These are phyloP conservation scores for Pseudomyrmex concolor DNA, from an alignment of 1,140 invertebrate genomes.

Conservation along the genomic window DNA sequence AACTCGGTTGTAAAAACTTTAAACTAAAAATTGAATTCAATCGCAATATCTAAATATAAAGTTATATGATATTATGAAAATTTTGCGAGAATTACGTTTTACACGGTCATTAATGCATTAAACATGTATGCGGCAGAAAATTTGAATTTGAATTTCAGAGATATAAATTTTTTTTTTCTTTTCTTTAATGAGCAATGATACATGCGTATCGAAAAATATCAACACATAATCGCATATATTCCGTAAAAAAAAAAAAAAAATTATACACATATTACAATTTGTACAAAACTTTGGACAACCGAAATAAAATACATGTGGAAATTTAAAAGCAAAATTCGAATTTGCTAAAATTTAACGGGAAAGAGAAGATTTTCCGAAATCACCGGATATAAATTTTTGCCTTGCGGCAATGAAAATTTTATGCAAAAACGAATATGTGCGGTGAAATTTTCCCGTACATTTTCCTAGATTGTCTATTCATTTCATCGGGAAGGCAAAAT, in stretches of 20 bases:
- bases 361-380: neutral
- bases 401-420: neutral
- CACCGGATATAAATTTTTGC: neutral
- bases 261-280: too few relatives aligned
- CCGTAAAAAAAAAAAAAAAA: too few relatives aligned
- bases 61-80: slow-evolving; percentile 43
- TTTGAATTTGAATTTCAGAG: neutral
- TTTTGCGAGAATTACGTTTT: slow-evolving; percentile 20
- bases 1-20: slow-evolving; percentile 34
- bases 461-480: neutral
- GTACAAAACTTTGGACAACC: too few relatives aligned
- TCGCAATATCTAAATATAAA: slow-evolving; percentile 40
- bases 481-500: neutral
- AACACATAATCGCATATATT: too few relatives aligned
- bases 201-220: too few relatives aligned
- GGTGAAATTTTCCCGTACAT: neutral
- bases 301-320: neutral
- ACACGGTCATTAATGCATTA: slow-evolving; percentile 1
- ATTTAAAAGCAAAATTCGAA: neutral
- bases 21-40: slow-evolving; percentile 54
- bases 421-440: neutral
- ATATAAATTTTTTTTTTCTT: neutral
- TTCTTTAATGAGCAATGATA: too few relatives aligned
- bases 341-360: neutral
- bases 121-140: neutral